Evolutionary conservation across 2,797 vertebrate species (phyloP).

Genomic region (Rhinoraja longicauda): DNA sequence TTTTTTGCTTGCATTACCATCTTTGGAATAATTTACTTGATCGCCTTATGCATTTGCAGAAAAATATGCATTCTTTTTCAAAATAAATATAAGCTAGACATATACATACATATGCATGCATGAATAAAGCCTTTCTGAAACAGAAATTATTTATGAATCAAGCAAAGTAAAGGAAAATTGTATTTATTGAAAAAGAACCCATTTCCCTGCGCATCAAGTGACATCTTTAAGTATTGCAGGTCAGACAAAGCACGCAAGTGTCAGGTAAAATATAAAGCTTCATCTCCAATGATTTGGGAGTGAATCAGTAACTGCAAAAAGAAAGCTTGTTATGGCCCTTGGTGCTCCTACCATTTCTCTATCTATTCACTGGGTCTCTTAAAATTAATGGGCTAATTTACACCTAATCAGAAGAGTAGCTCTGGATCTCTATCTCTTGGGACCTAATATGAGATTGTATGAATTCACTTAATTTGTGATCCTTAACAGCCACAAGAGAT

Average conservation of each 20-base stretch:
- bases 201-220: not conserved
- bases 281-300: not conserved
- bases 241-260: not conserved
- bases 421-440: not conserved
- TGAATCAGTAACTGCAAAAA: not conserved
- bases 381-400: slow-evolving; percentile 3
- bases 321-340: not conserved
- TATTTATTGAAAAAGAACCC: not conserved
- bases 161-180: not conserved
- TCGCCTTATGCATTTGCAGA: not conserved
- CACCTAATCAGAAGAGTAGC: not conserved
- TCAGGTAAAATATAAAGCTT: not conserved
- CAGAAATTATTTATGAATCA: not conserved
- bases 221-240: not conserved
- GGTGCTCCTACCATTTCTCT: not conserved
- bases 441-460: not conserved
- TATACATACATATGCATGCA: not conserved
- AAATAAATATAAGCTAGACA: not conserved
- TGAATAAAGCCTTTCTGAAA: not conserved
- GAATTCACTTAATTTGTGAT: not conserved
- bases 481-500: not conserved
- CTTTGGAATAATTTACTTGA: no score
- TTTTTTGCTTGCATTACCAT: not conserved
- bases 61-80: not conserved
- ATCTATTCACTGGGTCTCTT: not conserved